A percentile compares a stretch with the other conserved stretches of the same genome.
Conservation (phyloP, 2,113 vertebrate genomes). For the Fulmarus glacialis region DNA sequence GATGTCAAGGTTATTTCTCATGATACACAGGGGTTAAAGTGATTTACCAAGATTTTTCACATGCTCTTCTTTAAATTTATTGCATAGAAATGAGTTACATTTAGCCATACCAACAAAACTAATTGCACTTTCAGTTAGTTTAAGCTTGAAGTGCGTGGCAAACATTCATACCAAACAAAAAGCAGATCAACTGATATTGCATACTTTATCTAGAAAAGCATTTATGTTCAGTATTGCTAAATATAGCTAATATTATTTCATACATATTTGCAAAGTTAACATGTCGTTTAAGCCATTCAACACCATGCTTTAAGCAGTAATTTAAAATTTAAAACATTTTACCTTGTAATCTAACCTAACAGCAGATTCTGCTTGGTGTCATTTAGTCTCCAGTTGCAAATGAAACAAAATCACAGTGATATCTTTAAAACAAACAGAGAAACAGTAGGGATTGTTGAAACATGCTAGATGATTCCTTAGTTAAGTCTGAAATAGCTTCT, state of each 20-base stretch:
- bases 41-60: constrained; percentile 4
- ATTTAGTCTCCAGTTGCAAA: constrained; percentile 79
- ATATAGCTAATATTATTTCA: constrained; percentile 37
- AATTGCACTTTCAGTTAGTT: background rate
- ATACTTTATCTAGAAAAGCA: constrained; percentile 56
- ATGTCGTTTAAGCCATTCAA: constrained; percentile 59
- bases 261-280: constrained; percentile 64
- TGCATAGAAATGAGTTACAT: constrained; percentile 21
- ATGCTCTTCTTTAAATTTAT: background rate
- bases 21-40: background rate
- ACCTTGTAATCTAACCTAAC: constrained; percentile 82
- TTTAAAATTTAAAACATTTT: constrained; percentile 78
- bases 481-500: constrained; percentile 69
- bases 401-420: constrained; percentile 74
- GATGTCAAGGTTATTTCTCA: background rate
- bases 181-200: constrained; percentile 25
- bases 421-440: constrained; percentile 74
- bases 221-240: constrained; percentile 19
- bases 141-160: constrained; percentile 33
- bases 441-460: constrained; percentile 72
- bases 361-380: constrained; percentile 77
- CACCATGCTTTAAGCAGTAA: constrained; percentile 71
- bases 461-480: constrained; percentile 70
- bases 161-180: constrained; percentile 39
- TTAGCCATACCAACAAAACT: constrained; percentile 29